Evolutionary conservation across 2,888 invertebrate species (phyloP), one percentile per base, ranked within the genome.

Genomic region (Nomada flava): DNA sequence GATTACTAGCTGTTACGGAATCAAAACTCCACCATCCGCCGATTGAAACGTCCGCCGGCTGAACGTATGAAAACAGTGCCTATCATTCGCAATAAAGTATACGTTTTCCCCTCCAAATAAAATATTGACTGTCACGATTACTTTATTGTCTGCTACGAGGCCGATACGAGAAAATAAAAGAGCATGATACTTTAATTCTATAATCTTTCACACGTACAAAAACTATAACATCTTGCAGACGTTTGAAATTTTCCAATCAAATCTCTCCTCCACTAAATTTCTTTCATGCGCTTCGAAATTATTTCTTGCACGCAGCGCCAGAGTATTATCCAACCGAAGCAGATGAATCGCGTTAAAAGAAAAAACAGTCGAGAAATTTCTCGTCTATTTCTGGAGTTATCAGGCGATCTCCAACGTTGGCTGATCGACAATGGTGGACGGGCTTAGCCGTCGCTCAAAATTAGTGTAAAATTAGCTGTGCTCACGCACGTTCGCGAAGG

Each of bases 391-490:
- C 42, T 13, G 7, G 23, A 20, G 59, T 36, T 72, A 55, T 42
- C 44, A 55, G 63, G 29, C 2, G 18, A 13, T 15, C 36, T 36
- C 18, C 52, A 26, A 2, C 18, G 11, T 2, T 2, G 1, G 3
- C 11, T 53, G 11, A 57, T 57, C 57, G 26, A 23, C 23, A 18
- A 68, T 23, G 55, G 9, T 11, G 18, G 23, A 5, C 42, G 26
- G 50, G 20, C 20, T 55, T 7, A 63, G n/a, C 20, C 26, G 50
- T 73, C 36, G 36, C 23, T 23, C 13, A 70, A 73, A 85, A 87
- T 87, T 87, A 83, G 63, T 69, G 75, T 68, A 71, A 82, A 85
- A 87, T 87, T 85, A 85, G 73, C 55, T 36, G 26, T 13, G 59
- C 26, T 65, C 79, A 63, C 71, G 55, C 67, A 72, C 62, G 67